These are phyloP conservation scores for Temnopleurus reevesii DNA, from an alignment of 53 echinoderm and acorn worm genomes.

Conservation along the genomic window DNA sequence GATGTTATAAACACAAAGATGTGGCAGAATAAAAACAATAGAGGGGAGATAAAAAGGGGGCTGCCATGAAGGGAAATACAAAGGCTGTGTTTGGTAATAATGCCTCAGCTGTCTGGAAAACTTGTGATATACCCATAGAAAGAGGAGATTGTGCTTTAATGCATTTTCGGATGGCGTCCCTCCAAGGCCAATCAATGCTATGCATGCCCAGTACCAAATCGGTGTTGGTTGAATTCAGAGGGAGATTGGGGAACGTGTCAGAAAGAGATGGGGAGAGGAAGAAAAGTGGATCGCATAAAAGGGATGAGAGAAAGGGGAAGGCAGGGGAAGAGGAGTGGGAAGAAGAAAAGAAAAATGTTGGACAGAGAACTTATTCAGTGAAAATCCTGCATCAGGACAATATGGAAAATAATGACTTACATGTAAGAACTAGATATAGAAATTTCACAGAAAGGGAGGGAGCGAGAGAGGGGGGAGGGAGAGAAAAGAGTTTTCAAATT, in stretches of 20 bases:
- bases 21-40: background rate
- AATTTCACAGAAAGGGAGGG: background rate
- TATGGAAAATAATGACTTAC: background rate
- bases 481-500: background rate
- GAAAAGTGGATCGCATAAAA: background rate
- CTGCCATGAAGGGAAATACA: background rate
- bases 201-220: constrained; percentile 5
- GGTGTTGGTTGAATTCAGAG: background rate
- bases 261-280: background rate
- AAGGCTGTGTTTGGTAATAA: background rate
- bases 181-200: constrained; percentile 50
- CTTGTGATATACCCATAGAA: background rate
- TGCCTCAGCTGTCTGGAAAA: background rate
- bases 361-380: too few species aligned
- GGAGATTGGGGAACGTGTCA: background rate
- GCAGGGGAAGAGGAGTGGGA: background rate
- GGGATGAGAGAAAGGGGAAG: background rate
- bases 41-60: background rate
- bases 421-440: background rate
- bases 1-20: background rate
- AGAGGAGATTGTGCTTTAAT: constrained; percentile 36
- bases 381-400: too few species aligned
- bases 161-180: constrained; percentile 50
- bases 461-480: background rate
- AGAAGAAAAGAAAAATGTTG: background rate